Conservation (phyloP, 2,888 invertebrate species). For the Rhaphigaster nebulosa region DNA sequence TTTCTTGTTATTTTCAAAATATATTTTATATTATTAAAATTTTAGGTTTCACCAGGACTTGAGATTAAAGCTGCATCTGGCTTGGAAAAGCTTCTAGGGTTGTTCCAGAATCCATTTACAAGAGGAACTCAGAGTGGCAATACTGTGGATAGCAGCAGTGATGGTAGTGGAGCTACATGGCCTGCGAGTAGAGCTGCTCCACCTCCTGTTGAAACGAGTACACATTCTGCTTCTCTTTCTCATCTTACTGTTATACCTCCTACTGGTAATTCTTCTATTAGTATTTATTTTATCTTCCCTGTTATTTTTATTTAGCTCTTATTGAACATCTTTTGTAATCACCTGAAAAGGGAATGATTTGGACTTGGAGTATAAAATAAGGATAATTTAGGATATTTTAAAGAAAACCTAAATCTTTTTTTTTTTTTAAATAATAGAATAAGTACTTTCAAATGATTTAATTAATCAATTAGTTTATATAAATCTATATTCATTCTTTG, state of each 20-base stretch:
- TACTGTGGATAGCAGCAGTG: constrained; percentile 27
- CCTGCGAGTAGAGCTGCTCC: constrained; percentile 20
- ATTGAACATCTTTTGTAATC: too few relatives aligned
- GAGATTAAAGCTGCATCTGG: constrained; percentile 63
- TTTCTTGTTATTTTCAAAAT: neutral
- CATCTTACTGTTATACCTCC: constrained; percentile 62
- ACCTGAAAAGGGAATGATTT: too few relatives aligned
- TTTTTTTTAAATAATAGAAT: too few relatives aligned
- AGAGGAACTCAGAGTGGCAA: constrained; percentile 52
- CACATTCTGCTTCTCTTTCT: constrained; percentile 60
- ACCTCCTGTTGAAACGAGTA: constrained; percentile 39
- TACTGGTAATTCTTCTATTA: constrained; percentile 55
- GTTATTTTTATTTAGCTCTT: neutral
- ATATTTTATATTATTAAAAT: neutral
- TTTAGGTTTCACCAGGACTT: constrained; percentile 56
- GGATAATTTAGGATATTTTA: too few relatives aligned
- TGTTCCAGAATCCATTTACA: constrained; percentile 64
- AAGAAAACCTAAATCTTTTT: too few relatives aligned
- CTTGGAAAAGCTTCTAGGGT: constrained; percentile 63
- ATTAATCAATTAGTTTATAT: too few relatives aligned
- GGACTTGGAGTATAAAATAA: too few relatives aligned
- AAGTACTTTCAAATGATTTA: too few relatives aligned
- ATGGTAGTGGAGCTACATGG: constrained; percentile 57
- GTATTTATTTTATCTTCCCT: neutral
- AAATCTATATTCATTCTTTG: too few relatives aligned